These are phyloP conservation scores for Platichthys stellatus DNA, from an alignment of 2,113 vertebrate species.

Conservation along the genomic window DNA sequence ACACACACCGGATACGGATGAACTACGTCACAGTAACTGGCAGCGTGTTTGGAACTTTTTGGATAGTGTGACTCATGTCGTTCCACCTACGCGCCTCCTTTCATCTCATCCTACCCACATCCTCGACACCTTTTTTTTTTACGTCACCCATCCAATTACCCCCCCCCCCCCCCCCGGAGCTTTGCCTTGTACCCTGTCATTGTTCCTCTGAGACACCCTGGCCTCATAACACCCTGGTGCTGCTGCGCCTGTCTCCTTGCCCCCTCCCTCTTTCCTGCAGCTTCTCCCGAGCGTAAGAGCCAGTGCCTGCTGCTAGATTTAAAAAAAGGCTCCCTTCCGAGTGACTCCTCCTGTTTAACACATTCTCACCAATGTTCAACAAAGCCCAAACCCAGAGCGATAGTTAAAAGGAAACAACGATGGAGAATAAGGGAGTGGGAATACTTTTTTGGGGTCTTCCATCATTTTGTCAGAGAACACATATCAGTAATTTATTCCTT, in stretches of 20 bases:
- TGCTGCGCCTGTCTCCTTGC: slow-evolving; percentile 8
- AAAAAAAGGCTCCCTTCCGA: slow-evolving; percentile 44
- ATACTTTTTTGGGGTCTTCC: neutral
- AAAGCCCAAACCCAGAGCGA: slow-evolving; percentile 11
- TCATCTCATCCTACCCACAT: slow-evolving; percentile 14
- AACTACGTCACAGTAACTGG: slow-evolving; percentile 22
- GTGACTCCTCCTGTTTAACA: slow-evolving; percentile 36
- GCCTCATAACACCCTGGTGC: slow-evolving; percentile 31
- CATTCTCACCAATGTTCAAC: slow-evolving; percentile 17
- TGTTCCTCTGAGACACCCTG: slow-evolving; percentile 15
- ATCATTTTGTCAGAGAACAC: neutral
- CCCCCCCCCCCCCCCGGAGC: neutral
- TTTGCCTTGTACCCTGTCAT: neutral
- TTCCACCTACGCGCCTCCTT: slow-evolving; percentile 6
- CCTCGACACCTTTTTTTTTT: neutral
- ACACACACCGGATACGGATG: neutral
- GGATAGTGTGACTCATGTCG: slow-evolving; percentile 21
- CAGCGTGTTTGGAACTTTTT: slow-evolving; percentile 33
- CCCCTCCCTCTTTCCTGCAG: slow-evolving; percentile 34
- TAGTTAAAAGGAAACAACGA: slow-evolving; percentile 13
- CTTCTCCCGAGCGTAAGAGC: slow-evolving; percentile 22
- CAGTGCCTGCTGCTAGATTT: slow-evolving; percentile 43
- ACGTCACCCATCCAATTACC: neutral
- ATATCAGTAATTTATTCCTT: slow-evolving; percentile 14
- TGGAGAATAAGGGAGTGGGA: neutral